Base-by-base conservation (phyloP, 2,113 vertebrate species). In the Etia nguti region DNA sequence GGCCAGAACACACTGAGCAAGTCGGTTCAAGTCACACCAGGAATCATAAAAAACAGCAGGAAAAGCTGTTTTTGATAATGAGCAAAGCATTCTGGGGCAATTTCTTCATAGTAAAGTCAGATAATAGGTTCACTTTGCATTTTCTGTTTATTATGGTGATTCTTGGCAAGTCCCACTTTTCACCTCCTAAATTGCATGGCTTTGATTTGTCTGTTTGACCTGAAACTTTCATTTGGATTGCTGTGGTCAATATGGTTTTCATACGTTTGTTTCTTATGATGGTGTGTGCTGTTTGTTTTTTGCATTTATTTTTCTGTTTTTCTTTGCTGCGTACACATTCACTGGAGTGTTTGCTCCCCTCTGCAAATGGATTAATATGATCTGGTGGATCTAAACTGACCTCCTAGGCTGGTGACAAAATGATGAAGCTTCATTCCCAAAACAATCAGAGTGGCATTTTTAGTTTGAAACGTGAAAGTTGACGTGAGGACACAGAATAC, bases 141-240 rank as follows among this genome's bases (percentile, higher is more conserved):
- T 80, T 85, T 15, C 11, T 50, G 56, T 86, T 86, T 77, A 3
- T 75, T 56, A n/a, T 81, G 46, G 75, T 88, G 68, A 60, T 89
- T 75, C 24, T 12, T 75, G 70, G 70, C 70, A 20, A 48, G 70
- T 75, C 43, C 70, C 16, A 50, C 41, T 75, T 50, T 84, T 83
- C 24, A 57, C 70, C 70, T 75, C 70, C 87, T 93, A 87, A 92
- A 68, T 62, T 96, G 92, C 96, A 96, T 96, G 96, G 88, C 92
- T 94, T 94, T 90, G 86, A 82, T 82, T 54, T 86, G 62, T 91
- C n/a, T 77, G 81, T 87, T 20, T 18, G 34, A 77, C 73, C 43
- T 73, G 34, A 85, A 85, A 54, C 16, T 2, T 83, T 79, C 77
- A 91, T 96, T 95, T 95, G 94, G 93, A 95, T 92, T 77, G 7